Percentiles rank a stretch among this genome's conserved stretches.
Conservation (phyloP, 2,113 vertebrate genomes). For the Anseranas semipalmata region DNA sequence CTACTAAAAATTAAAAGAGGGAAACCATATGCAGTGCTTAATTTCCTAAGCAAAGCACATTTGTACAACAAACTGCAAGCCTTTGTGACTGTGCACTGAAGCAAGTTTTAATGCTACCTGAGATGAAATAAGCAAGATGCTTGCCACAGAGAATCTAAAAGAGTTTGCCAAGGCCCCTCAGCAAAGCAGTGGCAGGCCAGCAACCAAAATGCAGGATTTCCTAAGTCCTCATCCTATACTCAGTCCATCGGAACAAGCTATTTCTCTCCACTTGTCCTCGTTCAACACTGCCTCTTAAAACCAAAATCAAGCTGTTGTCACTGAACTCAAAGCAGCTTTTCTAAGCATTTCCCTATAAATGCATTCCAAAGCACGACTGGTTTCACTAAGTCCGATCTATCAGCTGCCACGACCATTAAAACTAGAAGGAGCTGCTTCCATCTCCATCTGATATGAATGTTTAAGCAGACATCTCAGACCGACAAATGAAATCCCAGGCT, state of each 20-base stretch:
- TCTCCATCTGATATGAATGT: neutral
- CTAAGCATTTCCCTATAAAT: neutral
- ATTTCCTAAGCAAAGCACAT: neutral
- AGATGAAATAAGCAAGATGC: neutral
- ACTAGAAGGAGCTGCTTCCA: neutral
- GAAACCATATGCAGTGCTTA: neutral
- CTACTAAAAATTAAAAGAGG: neutral
- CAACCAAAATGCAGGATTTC: neutral
- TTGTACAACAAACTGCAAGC: neutral
- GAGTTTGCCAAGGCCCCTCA: neutral
- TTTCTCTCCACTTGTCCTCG: neutral
- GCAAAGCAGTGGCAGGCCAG: neutral
- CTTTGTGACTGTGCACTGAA: neutral
- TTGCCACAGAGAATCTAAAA: neutral
- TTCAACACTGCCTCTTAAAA: neutral
- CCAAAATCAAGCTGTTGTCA: constrained; percentile 30
- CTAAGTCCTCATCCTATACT: neutral
- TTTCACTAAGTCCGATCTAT: neutral
- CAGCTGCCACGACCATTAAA: neutral
- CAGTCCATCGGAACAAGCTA: neutral
- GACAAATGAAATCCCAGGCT: neutral
- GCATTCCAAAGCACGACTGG: neutral
- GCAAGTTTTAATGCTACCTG: neutral
- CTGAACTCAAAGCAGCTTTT: constrained; percentile 15
- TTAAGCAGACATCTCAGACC: neutral